phyloP scores from a whole-genome alignment of 2,113 vertebrate genomes.

The Alaudala cheleensis region DNA sequence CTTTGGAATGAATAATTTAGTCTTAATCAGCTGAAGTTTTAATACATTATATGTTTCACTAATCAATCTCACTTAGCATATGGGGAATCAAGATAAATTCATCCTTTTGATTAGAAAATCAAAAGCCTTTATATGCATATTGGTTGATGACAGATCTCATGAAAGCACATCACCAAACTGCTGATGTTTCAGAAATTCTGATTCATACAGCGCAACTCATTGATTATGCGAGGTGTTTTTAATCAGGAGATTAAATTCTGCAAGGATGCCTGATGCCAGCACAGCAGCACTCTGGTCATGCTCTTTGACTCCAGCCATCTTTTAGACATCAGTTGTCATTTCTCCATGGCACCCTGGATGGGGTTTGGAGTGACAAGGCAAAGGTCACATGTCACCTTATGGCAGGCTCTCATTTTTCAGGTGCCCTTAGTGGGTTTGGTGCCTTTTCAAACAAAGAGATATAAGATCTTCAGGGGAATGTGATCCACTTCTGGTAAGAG shows the following conservation, averaged over 20 bases:
- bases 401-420: background rate
- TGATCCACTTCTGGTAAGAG: background rate
- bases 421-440: background rate
- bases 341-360: background rate
- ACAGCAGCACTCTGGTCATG: background rate
- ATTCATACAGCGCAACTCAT: background rate
- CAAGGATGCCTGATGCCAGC: background rate
- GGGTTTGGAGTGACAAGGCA: background rate
- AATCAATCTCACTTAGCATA: conserved; percentile 19
- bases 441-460: background rate
- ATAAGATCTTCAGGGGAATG: background rate
- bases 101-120: conserved; percentile 39
- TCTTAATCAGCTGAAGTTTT: conserved; percentile 34
- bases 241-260: background rate
- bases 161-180: background rate
- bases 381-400: background rate
- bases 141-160: background rate
- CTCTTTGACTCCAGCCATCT: background rate
- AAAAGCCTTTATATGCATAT: background rate
- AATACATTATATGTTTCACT: conserved; percentile 24
- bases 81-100: conserved; percentile 32
- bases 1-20: conserved; percentile 44
- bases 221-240: background rate
- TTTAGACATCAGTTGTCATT: background rate
- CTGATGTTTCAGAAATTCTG: conserved; percentile 10